phyloP scores from a whole-genome alignment of 2,797 vertebrate species.

The Brachyrhaphis roseni region DNA sequence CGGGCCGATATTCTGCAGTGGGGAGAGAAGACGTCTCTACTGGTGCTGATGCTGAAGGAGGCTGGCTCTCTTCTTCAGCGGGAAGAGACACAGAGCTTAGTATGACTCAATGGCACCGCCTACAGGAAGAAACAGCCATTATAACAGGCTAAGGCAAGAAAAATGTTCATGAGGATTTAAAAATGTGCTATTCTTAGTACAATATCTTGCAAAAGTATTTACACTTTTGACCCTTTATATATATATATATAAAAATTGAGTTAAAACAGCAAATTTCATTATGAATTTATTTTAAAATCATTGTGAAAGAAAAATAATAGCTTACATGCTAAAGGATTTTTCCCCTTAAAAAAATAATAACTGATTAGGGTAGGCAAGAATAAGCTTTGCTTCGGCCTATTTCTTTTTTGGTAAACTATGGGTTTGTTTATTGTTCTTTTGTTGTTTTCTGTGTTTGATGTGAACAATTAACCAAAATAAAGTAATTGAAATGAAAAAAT shows the following conservation, averaged over 20 bases:
- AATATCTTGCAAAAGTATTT: not conserved
- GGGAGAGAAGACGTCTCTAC: constrained; percentile 21
- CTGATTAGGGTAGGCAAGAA: no score
- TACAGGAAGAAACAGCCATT: constrained; percentile 12
- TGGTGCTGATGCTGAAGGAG: constrained; percentile 61
- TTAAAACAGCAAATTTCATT: not conserved
- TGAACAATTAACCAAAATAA: no score
- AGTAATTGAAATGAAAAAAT: no score
- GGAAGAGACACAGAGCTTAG: not conserved
- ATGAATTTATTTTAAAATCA: not conserved
- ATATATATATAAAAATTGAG: not conserved
- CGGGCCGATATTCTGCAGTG: constrained; percentile 62
- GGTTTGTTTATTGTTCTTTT: no score
- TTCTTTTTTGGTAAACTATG: no score
- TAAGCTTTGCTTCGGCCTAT: no score
- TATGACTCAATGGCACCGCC: constrained; percentile 2
- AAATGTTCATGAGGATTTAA: not conserved
- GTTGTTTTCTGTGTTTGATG: no score
- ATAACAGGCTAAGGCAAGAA: not conserved
- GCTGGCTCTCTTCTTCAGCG: constrained; percentile 58
- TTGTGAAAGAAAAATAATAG: not conserved
- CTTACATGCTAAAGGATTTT: not conserved
- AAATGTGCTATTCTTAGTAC: not conserved
- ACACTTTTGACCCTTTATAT: not conserved
- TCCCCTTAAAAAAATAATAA: no score